Percentiles rank a stretch among this genome's conserved stretches.
These are phyloP conservation scores for Probaryconus sp. DNA, from an alignment of 1,140 invertebrate genomes.

Conservation along the genomic window DNA sequence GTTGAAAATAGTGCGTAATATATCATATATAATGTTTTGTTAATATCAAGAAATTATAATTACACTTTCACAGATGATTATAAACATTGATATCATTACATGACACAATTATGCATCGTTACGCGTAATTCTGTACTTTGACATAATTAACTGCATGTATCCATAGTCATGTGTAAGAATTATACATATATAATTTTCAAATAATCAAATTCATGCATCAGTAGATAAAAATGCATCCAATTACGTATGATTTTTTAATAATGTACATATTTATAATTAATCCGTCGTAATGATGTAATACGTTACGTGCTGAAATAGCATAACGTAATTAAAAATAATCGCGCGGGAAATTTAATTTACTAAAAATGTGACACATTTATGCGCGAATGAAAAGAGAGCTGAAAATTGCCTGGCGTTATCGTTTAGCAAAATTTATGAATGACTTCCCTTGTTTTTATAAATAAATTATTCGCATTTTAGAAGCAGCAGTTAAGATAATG, in stretches of 20 bases:
- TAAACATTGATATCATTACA: slow-evolving; percentile 32
- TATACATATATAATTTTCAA: slow-evolving; percentile 40
- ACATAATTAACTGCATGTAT: slow-evolving; percentile 27
- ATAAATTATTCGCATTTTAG: too few species aligned
- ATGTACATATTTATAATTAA: slow-evolving; percentile 48
- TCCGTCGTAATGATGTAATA: slow-evolving; percentile 38
- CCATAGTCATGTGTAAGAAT: slow-evolving; percentile 22
- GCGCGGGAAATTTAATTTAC: slow-evolving; percentile 19
- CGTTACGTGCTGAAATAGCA: slow-evolving; percentile 43
- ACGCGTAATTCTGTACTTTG: slow-evolving; percentile 15
- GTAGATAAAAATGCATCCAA: slow-evolving; percentile 21
- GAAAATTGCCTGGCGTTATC: too few species aligned
- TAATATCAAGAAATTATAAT: slow-evolving; percentile 48
- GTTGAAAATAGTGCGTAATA: slow-evolving; percentile 41
- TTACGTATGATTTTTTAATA: slow-evolving; percentile 43
- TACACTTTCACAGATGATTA: slow-evolving; percentile 35
- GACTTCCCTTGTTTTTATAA: too few species aligned
- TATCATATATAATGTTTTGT: slow-evolving; percentile 32
- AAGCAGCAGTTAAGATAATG: too few species aligned
- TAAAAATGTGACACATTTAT: slow-evolving; percentile 56
- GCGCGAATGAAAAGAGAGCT: too few species aligned
- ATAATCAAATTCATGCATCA: slow-evolving; percentile 51
- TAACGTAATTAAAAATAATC: slow-evolving; percentile 15
- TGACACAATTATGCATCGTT: slow-evolving; percentile 8
- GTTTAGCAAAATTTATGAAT: too few species aligned